Conservation (phyloP, 1,140 invertebrate species). For the Chrysomallon squamiferum region DNA sequence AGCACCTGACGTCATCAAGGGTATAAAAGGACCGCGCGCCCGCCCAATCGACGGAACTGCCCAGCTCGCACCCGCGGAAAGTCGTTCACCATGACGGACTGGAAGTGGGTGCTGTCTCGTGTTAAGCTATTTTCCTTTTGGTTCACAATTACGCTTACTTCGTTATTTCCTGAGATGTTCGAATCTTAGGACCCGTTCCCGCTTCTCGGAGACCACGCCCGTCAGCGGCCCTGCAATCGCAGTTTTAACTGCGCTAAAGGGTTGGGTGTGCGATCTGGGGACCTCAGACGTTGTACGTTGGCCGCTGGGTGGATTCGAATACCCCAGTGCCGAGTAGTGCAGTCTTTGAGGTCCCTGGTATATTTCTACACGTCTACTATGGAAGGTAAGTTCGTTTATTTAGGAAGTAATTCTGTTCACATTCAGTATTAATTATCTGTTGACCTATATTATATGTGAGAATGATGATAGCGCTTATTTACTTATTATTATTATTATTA, state of each 20-base stretch:
- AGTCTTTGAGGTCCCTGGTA: neutral
- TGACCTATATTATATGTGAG: no score
- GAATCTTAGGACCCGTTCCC: slow-evolving; percentile 16
- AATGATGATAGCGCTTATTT: no score
- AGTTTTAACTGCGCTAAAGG: slow-evolving; percentile 8
- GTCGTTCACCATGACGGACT: slow-evolving; percentile 6
- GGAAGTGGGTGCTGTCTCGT: slow-evolving; percentile 23
- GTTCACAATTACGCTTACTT: slow-evolving; percentile 8
- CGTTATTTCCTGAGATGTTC: slow-evolving; percentile 19
- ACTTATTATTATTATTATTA: no score
- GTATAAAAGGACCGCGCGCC: no score
- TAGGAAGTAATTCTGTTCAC: no score
- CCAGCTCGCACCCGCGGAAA: slow-evolving; percentile 1
- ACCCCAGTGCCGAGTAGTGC: neutral
- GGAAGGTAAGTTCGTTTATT: no score
- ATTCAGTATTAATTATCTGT: no score
- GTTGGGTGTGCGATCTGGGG: slow-evolving; percentile 14
- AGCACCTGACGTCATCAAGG: no score
- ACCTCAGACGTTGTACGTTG: slow-evolving; percentile 2
- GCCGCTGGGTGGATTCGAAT: neutral
- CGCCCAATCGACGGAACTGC: neutral
- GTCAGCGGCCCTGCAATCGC: slow-evolving; percentile 16
- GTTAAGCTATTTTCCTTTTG: neutral
- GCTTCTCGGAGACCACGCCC: slow-evolving; percentile 8
- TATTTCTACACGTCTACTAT: neutral